These are phyloP conservation scores for Stictonetta naevosa DNA, from an alignment of 2,113 vertebrate genomes.

Conservation along the genomic window DNA sequence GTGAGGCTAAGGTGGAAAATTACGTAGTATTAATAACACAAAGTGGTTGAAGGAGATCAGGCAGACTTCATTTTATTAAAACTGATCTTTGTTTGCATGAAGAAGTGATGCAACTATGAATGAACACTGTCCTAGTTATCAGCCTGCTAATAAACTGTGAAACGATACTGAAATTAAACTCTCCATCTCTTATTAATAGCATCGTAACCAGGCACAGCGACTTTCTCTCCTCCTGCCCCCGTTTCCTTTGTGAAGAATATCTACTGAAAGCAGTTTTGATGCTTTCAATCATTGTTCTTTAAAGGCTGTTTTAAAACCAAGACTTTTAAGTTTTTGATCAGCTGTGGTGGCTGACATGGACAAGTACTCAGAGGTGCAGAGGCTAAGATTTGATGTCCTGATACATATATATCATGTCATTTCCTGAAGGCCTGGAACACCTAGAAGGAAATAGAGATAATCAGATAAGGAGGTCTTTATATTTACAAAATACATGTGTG, in stretches of 20 bases:
- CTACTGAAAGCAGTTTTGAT: not conserved
- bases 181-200: slow-evolving; percentile 5
- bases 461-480: not conserved
- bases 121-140: not conserved
- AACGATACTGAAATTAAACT: not conserved
- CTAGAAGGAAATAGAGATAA: not conserved
- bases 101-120: not conserved
- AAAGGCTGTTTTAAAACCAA: not conserved
- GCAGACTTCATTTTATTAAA: not conserved
- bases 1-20: not conserved
- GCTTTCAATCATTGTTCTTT: slow-evolving; percentile 28
- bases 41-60: not conserved
- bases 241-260: not conserved
- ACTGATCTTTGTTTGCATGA: not conserved
- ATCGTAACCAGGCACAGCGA: not conserved
- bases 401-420: not conserved
- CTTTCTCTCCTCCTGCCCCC: not conserved
- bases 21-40: not conserved
- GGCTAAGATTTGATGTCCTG: not conserved
- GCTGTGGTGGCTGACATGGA: not conserved
- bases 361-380: not conserved
- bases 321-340: not conserved
- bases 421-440: not conserved
- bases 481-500: not conserved
- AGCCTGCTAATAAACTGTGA: not conserved